phyloP scores from a whole-genome alignment of 1,140 invertebrate genomes.

The Drosophila bifasciata region DNA sequence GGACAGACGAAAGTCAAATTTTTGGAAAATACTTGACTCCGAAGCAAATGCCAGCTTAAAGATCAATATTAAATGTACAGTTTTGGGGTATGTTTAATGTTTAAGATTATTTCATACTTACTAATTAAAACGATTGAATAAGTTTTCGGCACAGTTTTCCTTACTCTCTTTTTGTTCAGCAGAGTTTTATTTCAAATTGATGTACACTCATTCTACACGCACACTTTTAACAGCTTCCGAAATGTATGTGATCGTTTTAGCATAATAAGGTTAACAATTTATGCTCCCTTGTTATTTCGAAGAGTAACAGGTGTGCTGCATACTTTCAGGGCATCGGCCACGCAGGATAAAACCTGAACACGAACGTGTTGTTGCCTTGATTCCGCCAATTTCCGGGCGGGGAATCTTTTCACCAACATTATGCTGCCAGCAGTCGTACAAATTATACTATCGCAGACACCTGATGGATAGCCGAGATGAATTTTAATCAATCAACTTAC shows the following conservation, averaged over 20 bases:
- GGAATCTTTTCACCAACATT: background rate
- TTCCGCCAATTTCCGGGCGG: constrained; percentile 35
- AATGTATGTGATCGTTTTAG: background rate
- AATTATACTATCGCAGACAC: constrained; percentile 11
- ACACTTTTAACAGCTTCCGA: background rate
- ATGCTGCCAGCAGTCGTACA: background rate
- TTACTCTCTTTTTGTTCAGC: no score
- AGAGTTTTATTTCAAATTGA: no score
- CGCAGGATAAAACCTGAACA: background rate
- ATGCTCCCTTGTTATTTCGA: constrained; percentile 5
- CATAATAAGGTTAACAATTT: constrained; percentile 45
- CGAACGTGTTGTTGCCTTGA: constrained; percentile 35
- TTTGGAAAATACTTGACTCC: no score
- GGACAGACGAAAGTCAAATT: background rate
- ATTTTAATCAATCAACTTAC: constrained; percentile 15
- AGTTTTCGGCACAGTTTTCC: no score
- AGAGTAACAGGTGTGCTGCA: constrained; percentile 43
- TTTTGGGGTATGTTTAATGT: no score
- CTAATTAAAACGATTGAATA: no score
- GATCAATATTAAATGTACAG: no score
- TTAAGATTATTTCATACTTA: no score
- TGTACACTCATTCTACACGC: background rate
- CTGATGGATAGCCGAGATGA: constrained; percentile 28
- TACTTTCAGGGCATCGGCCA: constrained; percentile 29
- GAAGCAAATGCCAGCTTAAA: no score